Evolutionary conservation across 2,888 invertebrate genomes (phyloP).

Genomic region (Sceliomorpha sp.): DNA sequence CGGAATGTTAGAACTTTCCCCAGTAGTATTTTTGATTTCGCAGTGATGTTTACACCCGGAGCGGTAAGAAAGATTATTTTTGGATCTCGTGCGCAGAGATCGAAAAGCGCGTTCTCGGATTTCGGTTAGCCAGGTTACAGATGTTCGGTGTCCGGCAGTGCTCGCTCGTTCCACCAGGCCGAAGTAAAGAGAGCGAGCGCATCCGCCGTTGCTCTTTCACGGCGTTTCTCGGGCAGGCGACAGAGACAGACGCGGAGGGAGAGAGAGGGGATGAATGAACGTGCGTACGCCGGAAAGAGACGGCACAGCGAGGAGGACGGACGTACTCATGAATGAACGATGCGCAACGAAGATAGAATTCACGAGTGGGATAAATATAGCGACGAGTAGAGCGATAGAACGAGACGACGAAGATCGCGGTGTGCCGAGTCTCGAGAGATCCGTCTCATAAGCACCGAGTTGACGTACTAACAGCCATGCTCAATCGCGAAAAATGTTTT

Average conservation of each 20-base stretch:
- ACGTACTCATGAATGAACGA: slow-evolving; percentile 71
- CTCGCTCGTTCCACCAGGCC: slow-evolving; percentile 46
- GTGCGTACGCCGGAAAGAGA: slow-evolving; percentile 66
- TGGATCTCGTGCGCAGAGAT: slow-evolving; percentile 35
- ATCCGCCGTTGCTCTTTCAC: slow-evolving; percentile 42
- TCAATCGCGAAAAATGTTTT: slow-evolving; percentile 16
- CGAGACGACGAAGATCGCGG: slow-evolving; percentile 57
- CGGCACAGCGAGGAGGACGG: slow-evolving; percentile 58
- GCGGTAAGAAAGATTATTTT: slow-evolving; percentile 51
- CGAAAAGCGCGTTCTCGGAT: slow-evolving; percentile 55
- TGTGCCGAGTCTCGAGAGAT: slow-evolving; percentile 33
- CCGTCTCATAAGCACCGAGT: slow-evolving; percentile 34
- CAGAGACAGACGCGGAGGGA: slow-evolving; percentile 30
- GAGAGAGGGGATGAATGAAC: slow-evolving; percentile 74
- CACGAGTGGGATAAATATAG: slow-evolving; percentile 75
- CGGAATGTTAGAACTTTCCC: slow-evolving; percentile 21
- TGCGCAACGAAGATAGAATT: slow-evolving; percentile 72
- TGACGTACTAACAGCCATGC: slow-evolving; percentile 31
- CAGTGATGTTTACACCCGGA: slow-evolving; percentile 47
- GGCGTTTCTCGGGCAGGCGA: too few relatives aligned
- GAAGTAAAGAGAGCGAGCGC: slow-evolving; percentile 38
- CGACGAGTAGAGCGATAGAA: slow-evolving; percentile 66
- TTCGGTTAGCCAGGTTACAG: slow-evolving; percentile 59
- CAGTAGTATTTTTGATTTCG: slow-evolving; percentile 35
- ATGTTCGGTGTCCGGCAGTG: slow-evolving; percentile 53